Conservation (phyloP, 1,140 invertebrate genomes). For the Lepidurus apus region DNA sequence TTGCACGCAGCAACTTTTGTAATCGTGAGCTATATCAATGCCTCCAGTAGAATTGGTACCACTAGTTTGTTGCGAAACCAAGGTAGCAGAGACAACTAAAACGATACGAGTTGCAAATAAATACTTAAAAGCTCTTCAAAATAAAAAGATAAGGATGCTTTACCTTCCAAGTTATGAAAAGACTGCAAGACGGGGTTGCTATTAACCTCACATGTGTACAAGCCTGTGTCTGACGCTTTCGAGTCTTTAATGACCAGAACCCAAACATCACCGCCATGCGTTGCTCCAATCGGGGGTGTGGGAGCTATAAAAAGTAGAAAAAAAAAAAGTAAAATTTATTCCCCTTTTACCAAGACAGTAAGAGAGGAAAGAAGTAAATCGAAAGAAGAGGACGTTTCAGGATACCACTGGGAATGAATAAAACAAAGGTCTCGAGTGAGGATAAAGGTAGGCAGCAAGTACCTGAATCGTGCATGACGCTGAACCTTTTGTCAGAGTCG, state of each 20-base stretch:
- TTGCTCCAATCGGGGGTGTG: constrained; percentile 23
- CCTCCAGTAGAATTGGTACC: constrained; percentile 39
- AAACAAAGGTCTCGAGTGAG: background rate
- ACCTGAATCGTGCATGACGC: constrained; percentile 66
- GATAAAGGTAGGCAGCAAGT: constrained; percentile 37
- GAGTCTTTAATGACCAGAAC: constrained; percentile 67
- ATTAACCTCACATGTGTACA: constrained; percentile 76
- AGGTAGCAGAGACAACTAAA: constrained; percentile 43
- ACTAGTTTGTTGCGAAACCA: constrained; percentile 37
- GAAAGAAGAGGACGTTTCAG: background rate
- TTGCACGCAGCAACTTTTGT: constrained; percentile 65
- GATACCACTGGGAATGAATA: constrained; percentile 7
- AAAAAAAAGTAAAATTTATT: background rate
- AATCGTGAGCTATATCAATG: constrained; percentile 57
- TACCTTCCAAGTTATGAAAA: constrained; percentile 67
- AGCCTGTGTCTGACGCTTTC: constrained; percentile 61
- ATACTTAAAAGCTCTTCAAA: background rate
- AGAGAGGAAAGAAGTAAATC: background rate
- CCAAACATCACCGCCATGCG: constrained; percentile 64
- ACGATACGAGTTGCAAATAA: background rate
- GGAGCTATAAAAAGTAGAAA: background rate
- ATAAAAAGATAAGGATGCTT: constrained; percentile 37
- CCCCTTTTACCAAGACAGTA: background rate
- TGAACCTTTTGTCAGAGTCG: constrained; percentile 61
- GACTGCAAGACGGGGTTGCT: constrained; percentile 66